Percentiles rank a stretch among this genome's conserved stretches.
phyloP scores from a whole-genome alignment of 2,888 invertebrate species.

The Chymomyza procnemis region DNA sequence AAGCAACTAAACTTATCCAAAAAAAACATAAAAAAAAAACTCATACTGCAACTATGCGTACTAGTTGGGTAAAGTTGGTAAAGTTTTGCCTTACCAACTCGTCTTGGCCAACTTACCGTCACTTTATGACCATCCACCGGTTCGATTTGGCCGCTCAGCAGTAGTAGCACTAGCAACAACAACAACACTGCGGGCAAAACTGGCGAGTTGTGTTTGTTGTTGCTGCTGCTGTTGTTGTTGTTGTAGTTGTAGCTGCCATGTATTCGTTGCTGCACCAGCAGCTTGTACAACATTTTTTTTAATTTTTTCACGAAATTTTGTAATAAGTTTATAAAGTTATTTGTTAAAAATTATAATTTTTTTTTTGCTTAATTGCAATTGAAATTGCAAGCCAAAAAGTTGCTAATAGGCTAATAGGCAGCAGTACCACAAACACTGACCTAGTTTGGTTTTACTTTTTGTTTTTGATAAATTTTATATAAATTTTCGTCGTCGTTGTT shows the following conservation, averaged over 20 bases:
- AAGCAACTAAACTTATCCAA: neutral
- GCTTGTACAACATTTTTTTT: conserved; percentile 24
- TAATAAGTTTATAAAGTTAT: conserved; percentile 26
- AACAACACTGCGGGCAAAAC: conserved; percentile 32
- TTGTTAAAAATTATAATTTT: neutral
- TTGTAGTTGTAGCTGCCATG: conserved; percentile 10
- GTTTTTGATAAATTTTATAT: conserved; percentile 11
- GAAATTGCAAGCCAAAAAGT: conserved; percentile 22
- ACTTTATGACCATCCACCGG: conserved; percentile 64
- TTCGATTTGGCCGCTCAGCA: conserved; percentile 43
- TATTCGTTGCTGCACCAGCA: conserved; percentile 10
- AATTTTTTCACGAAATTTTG: conserved; percentile 41
- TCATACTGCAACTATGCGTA: neutral
- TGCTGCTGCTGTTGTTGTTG: conserved; percentile 10
- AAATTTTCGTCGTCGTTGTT: conserved; percentile 23
- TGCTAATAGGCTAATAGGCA: neutral
- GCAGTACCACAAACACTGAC: neutral
- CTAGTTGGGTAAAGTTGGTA: neutral
- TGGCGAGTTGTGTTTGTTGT: neutral
- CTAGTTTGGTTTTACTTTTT: conserved; percentile 1
- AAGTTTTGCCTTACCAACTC: neutral
- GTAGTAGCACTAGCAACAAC: conserved; percentile 44
- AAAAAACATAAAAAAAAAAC: no score
- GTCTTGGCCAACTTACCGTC: conserved; percentile 61
- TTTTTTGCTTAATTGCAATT: conserved; percentile 17